phyloP scores from a whole-genome alignment of 2,797 vertebrate genomes.

The Rhabdomys pumilio region DNA sequence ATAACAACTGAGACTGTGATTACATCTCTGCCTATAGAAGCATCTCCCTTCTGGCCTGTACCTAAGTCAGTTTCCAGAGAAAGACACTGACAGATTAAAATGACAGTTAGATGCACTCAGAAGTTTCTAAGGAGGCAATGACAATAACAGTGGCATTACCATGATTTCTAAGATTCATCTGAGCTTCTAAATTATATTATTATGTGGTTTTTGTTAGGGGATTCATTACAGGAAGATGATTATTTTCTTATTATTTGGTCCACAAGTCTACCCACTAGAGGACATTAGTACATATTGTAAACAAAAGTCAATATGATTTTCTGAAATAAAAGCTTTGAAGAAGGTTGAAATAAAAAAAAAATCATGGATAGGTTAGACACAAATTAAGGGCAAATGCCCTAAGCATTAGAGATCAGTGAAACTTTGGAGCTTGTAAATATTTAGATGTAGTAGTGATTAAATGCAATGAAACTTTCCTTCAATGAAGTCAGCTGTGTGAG shows the following conservation, averaged over 20 bases:
- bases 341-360: background rate
- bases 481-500: background rate
- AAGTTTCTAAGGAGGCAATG: background rate
- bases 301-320: background rate
- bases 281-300: slow-evolving; percentile 16
- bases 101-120: background rate
- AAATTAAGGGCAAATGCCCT: background rate
- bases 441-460: background rate
- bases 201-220: background rate
- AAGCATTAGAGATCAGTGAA: background rate
- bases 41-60: background rate
- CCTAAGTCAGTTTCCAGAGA: background rate
- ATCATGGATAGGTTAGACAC: background rate
- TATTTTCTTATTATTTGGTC: background rate
- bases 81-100: slow-evolving; percentile 19
- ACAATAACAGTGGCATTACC: background rate
- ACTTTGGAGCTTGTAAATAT: background rate
- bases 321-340: background rate
- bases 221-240: slow-evolving; percentile 30
- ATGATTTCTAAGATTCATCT: background rate
- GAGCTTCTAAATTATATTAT: background rate
- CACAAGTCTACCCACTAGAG: slow-evolving; percentile 23
- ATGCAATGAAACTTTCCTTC: background rate
- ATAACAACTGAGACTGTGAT: background rate
- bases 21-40: background rate